A percentile compares a stretch with the other conserved stretches of the same genome.
Evolutionary conservation across 64 coral and sea anemone species (phyloP).

Genomic region (Platygyra sinensis): DNA sequence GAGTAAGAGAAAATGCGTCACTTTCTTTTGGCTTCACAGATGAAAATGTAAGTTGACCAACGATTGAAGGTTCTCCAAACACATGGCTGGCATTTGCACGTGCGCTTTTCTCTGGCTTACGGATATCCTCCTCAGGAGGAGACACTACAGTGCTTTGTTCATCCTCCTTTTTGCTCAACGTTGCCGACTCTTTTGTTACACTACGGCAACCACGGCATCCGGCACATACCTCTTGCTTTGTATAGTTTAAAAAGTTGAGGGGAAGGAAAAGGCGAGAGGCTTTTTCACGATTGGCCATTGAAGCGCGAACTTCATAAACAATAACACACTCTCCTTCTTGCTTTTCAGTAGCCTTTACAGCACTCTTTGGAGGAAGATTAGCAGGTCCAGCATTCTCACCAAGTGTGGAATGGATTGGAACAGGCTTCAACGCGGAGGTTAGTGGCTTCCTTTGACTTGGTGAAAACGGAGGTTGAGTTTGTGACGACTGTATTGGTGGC

Average conservation of each 20-base stretch:
- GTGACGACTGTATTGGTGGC: background rate
- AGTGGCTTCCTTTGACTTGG: conserved; percentile 6
- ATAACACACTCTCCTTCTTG: conserved; percentile 70
- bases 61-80: background rate
- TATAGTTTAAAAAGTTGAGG: conserved; percentile 85
- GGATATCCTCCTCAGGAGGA: background rate
- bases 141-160: background rate
- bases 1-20: background rate
- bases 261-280: conserved; percentile 74
- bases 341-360: conserved; percentile 55
- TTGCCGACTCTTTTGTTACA: conserved; percentile 5
- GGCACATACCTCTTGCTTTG: conserved; percentile 40
- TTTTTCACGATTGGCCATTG: conserved; percentile 76
- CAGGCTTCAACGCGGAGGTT: conserved; percentile 10
- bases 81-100: background rate
- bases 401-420: conserved; percentile 13
- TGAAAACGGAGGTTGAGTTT: background rate
- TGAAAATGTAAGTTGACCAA: conserved; percentile 31
- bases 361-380: conserved; percentile 40
- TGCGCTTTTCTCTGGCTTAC: background rate
- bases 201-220: conserved; percentile 52
- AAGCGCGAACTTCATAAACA: conserved; percentile 77
- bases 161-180: background rate
- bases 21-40: background rate
- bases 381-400: conserved; percentile 3